phyloP scores from a whole-genome alignment of 2,797 vertebrate species.

The Discoglossus pictus region DNA sequence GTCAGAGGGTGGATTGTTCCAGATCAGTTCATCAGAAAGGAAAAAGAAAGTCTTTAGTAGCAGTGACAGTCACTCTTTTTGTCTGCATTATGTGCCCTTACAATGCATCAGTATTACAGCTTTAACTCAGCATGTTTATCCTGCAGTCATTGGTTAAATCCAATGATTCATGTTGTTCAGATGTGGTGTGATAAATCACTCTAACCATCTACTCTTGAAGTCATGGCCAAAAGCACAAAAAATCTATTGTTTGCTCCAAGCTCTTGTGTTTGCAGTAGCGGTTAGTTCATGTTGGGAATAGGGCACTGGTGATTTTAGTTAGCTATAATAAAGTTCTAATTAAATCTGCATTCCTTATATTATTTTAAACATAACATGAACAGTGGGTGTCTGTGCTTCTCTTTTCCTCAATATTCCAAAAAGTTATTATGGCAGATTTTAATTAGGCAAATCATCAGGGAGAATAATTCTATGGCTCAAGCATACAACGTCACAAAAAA shows the following conservation, averaged over 20 bases:
- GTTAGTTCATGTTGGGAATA: too few species aligned
- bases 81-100: constrained; percentile 50
- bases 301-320: too few species aligned
- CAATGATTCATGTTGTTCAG: constrained; percentile 36
- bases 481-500: too few species aligned
- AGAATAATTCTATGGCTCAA: too few species aligned
- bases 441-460: too few species aligned
- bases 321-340: too few species aligned
- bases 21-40: constrained; percentile 46
- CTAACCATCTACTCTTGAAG: constrained; percentile 52
- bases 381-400: too few species aligned
- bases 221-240: constrained; percentile 39
- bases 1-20: constrained; percentile 49
- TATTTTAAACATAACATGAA: too few species aligned
- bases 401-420: too few species aligned
- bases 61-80: constrained; percentile 34
- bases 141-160: constrained; percentile 49
- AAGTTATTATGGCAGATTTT: too few species aligned
- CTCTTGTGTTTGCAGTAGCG: too few species aligned
- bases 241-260: background rate
- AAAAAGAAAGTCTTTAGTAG: background rate
- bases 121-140: constrained; percentile 51
- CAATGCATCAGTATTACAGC: constrained; percentile 57
- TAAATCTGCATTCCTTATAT: too few species aligned
- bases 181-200: constrained; percentile 54